Base-by-base conservation (phyloP, 2,888 invertebrate genomes). In the Papilio gigon region DNA sequence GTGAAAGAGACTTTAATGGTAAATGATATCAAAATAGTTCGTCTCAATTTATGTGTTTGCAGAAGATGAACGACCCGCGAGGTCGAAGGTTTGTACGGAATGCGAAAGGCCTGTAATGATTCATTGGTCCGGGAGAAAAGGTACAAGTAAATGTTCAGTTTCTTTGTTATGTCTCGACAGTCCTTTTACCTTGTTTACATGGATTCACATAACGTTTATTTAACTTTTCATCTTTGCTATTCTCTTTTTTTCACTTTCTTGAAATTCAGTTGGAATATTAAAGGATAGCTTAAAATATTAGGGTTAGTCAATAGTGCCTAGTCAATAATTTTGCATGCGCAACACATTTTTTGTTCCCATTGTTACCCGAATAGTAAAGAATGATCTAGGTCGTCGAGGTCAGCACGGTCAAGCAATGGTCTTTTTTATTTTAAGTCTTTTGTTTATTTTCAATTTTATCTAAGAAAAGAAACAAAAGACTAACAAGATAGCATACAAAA, bases 31-130 rank as follows among this genome's bases (percentile, higher is more conserved):
- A 53, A 53, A 53, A 53, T 27, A 14, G 30, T 56, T 50, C n/a
- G 14, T 27, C 30, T 56, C 3, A 53, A 37, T 22, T 42, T 35
- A 12, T 25, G 17, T 9, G 17, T 50, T 27, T 66, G 30, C 72
- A 72, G 79, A 83, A 84, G 90, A 90, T 83, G 86, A 90, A 89
- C 80, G 89, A 90, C 90, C 90, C 81, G 81, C 85, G 87, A 88
- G 89, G 87, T 81, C 86, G 84, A 78, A 78, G 79, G 79, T 77
- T 80, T 76, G 72, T 47, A 60, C 79, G 84, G 87, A 86, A 89
- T 89, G 85, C 78, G 78, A 80, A 50, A 71, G 70, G 69, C 73
- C 76, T 75, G 71, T 72, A 71, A 71, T 88, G 87, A 88, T 84
- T 88, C 87, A 88, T 77, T 74, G 70, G 72, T 79, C 73, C 71